Percentiles rank a stretch among this genome's conserved stretches.
These are phyloP conservation scores for Octomys mimax DNA, from an alignment of 2,797 vertebrate genomes.

Conservation along the genomic window DNA sequence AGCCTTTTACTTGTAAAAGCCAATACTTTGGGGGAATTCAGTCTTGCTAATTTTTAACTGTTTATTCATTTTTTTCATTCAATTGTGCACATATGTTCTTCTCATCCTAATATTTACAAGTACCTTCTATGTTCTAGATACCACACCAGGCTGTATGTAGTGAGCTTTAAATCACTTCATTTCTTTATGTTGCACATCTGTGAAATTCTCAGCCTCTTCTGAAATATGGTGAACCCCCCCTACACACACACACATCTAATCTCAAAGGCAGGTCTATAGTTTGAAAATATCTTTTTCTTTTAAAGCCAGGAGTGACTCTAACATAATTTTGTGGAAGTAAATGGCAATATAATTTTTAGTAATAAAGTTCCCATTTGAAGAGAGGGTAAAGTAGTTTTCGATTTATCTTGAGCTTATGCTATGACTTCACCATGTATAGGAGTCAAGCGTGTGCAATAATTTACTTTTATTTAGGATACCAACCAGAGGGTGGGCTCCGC, in stretches of 20 bases:
- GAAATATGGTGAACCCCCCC: neutral
- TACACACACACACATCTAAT: neutral
- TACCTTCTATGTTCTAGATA: neutral
- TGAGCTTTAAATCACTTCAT: neutral
- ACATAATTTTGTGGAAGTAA: slow-evolving; percentile 41
- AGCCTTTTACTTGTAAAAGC: neutral
- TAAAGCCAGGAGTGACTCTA: slow-evolving; percentile 17
- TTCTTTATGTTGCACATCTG: neutral
- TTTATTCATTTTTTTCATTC: neutral
- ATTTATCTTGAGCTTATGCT: slow-evolving; percentile 25
- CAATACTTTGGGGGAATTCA: neutral
- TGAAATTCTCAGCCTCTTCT: slow-evolving; percentile 41
- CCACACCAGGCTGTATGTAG: neutral
- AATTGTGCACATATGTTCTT: neutral
- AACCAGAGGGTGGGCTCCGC: neutral
- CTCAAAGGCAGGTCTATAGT: slow-evolving; percentile 35
- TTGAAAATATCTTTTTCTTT: slow-evolving; percentile 47
- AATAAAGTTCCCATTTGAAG: slow-evolving; percentile 32
- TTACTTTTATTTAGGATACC: slow-evolving; percentile 31
- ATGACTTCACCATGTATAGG: neutral
- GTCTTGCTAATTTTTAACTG: neutral
- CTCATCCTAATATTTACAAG: neutral
- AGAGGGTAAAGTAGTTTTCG: slow-evolving; percentile 23
- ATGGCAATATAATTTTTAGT: slow-evolving; percentile 59
- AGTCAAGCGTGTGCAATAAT: neutral